Conservation (phyloP, 2,113 vertebrate genomes). For the Colossoma macropomum region DNA sequence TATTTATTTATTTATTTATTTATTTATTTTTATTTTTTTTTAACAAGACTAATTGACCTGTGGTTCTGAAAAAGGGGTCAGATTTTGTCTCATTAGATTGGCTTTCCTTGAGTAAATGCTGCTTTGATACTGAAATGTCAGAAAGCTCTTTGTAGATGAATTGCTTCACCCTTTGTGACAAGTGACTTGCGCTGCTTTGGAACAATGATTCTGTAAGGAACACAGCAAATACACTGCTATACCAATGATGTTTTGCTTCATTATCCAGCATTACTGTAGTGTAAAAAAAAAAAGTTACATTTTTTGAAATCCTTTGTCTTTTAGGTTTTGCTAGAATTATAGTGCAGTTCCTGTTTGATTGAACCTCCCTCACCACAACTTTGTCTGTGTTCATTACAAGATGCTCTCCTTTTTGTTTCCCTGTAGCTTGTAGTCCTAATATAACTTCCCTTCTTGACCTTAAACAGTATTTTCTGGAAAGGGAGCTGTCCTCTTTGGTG, state of each 20-base stretch:
- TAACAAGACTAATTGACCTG: background rate
- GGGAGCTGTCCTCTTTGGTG: conserved; percentile 34
- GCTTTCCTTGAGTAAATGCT: conserved; percentile 41
- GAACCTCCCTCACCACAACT: conserved; percentile 39
- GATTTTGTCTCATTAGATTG: conserved; percentile 43
- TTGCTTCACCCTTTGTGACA: conserved; percentile 34
- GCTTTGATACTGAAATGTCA: conserved; percentile 41
- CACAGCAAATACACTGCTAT: conserved; percentile 43
- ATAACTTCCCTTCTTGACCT: conserved; percentile 29
- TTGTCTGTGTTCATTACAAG: conserved; percentile 51
- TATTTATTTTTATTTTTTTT: too few relatives aligned
- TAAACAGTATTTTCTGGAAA: conserved; percentile 21
- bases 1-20: too few relatives aligned
- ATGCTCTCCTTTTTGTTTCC: conserved; percentile 3
- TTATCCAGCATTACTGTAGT: conserved; percentile 9
- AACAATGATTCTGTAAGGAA: conserved; percentile 50
- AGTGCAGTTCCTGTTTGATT: conserved; percentile 44
- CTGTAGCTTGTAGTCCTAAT: conserved; percentile 43
- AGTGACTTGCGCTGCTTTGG: conserved; percentile 7
- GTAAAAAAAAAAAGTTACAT: background rate
- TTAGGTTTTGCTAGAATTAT: conserved; percentile 16
- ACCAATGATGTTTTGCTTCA: conserved; percentile 10
- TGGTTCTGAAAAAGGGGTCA: conserved; percentile 53
- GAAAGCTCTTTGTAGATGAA: conserved; percentile 39
- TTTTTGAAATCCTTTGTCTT: background rate